Evolutionary conservation across 2,888 invertebrate species (phyloP).

Genomic region (Meliscaeva auricollis): DNA sequence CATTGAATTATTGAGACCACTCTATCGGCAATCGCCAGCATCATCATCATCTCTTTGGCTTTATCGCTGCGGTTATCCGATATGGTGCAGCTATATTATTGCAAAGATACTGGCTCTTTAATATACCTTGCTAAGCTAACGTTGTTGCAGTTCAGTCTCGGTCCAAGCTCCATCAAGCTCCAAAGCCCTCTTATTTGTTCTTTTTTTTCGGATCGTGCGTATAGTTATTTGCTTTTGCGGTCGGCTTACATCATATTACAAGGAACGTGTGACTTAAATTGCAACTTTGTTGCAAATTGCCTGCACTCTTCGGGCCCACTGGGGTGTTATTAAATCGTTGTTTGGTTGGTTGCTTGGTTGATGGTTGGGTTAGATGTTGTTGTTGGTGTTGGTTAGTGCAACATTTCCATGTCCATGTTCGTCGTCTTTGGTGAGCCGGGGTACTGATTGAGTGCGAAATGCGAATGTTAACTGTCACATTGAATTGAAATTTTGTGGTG

Average conservation of each 20-base stretch:
- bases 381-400: slow-evolving; percentile 61
- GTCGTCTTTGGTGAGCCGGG: slow-evolving; percentile 30
- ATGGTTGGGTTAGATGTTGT: no score
- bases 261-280: slow-evolving; percentile 60
- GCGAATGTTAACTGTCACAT: slow-evolving; percentile 72
- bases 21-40: slow-evolving; percentile 48
- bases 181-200: slow-evolving; percentile 30
- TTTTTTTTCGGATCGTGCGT: slow-evolving; percentile 62
- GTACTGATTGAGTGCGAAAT: slow-evolving; percentile 73
- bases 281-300: slow-evolving; percentile 71
- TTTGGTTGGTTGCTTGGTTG: slow-evolving; percentile 58
- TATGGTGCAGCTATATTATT: slow-evolving; percentile 35
- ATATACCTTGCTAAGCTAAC: background rate
- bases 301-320: slow-evolving; percentile 51
- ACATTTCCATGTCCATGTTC: slow-evolving; percentile 64
- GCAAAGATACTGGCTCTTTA: background rate
- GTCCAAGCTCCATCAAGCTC: slow-evolving; percentile 16
- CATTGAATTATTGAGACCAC: slow-evolving; percentile 62
- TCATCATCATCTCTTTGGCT: slow-evolving; percentile 49
- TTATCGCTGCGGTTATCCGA: slow-evolving; percentile 66
- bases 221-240: slow-evolving; percentile 72
- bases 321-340: slow-evolving; percentile 67
- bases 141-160: slow-evolving; percentile 13
- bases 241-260: slow-evolving; percentile 69
- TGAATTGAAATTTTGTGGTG: slow-evolving; percentile 65